phyloP scores from a whole-genome alignment of 2,797 vertebrate genomes.

The Pseudochirops corinnae region DNA sequence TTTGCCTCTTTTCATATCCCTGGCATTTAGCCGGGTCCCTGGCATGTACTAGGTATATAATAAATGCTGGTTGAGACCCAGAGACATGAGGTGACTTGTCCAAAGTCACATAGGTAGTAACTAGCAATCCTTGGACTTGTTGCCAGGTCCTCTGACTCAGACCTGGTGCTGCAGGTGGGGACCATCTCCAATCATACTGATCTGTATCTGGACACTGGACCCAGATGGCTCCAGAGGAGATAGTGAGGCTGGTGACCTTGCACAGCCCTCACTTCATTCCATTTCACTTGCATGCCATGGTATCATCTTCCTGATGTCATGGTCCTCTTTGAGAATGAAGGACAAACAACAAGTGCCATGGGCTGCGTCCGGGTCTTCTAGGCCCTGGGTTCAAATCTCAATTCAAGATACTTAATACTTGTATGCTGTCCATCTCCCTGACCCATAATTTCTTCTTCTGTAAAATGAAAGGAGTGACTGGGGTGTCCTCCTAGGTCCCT shows the following conservation, averaged over 20 bases:
- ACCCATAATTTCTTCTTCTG: neutral
- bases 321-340: too few species aligned
- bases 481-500: neutral
- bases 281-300: too few species aligned
- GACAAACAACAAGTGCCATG: neutral
- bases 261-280: too few species aligned
- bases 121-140: neutral
- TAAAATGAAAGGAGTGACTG: neutral
- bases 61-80: neutral
- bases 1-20: neutral
- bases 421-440: neutral
- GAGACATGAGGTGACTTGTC: neutral
- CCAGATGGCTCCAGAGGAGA: too few species aligned
- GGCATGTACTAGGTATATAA: neutral
- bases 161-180: neutral
- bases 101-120: neutral
- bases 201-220: too few species aligned
- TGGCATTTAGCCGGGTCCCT: neutral
- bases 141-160: neutral
- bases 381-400: neutral
- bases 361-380: neutral
- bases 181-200: too few species aligned
- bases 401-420: neutral
- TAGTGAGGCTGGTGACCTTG: too few species aligned
- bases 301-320: too few species aligned